Evolutionary conservation across 2,888 invertebrate genomes (phyloP), one percentile per base, ranked within the genome.

Genomic region (Phoronis australis): DNA sequence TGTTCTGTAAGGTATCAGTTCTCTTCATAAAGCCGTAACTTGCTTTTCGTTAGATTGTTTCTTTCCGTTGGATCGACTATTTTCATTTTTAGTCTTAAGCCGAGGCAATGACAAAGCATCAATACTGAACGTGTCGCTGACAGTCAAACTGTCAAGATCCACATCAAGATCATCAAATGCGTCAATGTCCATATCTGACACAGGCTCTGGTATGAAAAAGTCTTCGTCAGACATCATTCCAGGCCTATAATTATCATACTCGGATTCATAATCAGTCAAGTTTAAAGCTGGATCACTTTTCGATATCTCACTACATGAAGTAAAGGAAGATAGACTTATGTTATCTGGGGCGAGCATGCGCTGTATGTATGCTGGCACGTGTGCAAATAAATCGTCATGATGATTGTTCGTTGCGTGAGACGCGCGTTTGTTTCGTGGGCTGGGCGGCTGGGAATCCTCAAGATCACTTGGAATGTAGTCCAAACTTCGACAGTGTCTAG

Each of bases 211-310:
- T 21, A 70, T 61, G 56, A 75, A 75, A 49, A 69, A 71, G 46
- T 79, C 78, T 39, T 78, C 78, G 54, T 79, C 78, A 54, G 77
- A 76, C 26, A 68, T 62, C 68, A 78, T 68, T 3, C 77, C 77
- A 2, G 83, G 78, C 53, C 83, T 79, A 64, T 82, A 83, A 68
- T 83, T 84, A 71, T 85, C 85, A 68, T 84, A 85, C 66, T 85
- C 85, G 4, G 84, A 84, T 70, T 89, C 88, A 76, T 91, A 91
- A 62, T 90, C 84, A 45, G 66, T 62, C 31, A 65, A 60, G 53
- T 71, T 71, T n/a, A 74, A 50, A 12, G 65, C 65, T 1, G 73
- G 68, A 50, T 75, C 75, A 50, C 71, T 71, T 23, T 64, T 58
- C 2, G 74, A 75, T 66, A 75, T 69, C 54, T 75, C 75, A 51